These are phyloP conservation scores for Notiomystis cincta DNA, from an alignment of 2,113 vertebrate genomes.

Conservation along the genomic window DNA sequence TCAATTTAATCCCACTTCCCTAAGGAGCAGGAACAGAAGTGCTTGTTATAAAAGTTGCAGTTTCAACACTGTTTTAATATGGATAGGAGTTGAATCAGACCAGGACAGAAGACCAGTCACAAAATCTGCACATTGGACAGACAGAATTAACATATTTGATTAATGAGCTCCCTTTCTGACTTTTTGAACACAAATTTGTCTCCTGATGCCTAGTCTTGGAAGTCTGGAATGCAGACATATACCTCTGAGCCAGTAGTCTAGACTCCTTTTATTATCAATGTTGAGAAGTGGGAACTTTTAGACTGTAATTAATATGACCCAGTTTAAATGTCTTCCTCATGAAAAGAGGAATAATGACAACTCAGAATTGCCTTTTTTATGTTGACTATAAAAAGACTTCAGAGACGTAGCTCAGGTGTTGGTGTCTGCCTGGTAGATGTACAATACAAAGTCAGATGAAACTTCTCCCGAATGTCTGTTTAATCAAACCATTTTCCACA, in stretches of 20 bases:
- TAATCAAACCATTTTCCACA: background rate
- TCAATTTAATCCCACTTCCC: background rate
- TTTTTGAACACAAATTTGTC: background rate
- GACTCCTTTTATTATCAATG: background rate
- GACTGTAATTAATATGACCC: background rate
- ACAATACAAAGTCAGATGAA: background rate
- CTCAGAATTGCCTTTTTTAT: background rate
- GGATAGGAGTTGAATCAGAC: background rate
- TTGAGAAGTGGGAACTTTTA: background rate
- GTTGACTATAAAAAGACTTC: background rate
- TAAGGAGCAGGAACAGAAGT: background rate
- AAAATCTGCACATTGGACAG: background rate
- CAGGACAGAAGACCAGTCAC: background rate
- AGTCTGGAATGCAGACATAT: background rate
- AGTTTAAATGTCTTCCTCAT: background rate
- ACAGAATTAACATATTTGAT: background rate
- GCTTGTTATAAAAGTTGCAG: background rate
- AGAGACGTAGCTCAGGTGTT: background rate
- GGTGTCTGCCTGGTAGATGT: background rate
- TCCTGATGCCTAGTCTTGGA: background rate
- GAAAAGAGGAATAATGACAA: background rate
- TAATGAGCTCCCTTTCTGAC: background rate
- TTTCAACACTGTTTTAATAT: background rate
- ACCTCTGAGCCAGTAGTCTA: background rate
- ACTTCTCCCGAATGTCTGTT: background rate